phyloP scores from a whole-genome alignment of 2,113 vertebrate species.

The Daubentonia madagascariensis region DNA sequence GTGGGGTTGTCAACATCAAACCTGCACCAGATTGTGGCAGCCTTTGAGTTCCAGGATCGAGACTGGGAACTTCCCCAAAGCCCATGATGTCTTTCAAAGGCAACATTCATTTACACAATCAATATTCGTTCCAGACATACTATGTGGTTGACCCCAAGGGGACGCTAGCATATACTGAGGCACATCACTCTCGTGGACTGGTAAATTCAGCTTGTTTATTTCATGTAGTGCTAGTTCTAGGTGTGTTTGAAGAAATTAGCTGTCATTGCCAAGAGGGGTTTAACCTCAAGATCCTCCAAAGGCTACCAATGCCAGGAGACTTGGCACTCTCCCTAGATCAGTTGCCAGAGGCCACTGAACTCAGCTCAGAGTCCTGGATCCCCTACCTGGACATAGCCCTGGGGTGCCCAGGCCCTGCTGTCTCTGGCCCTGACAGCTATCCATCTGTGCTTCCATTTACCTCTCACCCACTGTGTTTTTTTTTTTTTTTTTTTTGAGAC shows the following conservation, averaged over 20 bases:
- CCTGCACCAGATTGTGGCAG: neutral
- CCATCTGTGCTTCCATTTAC: neutral
- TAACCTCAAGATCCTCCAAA: neutral
- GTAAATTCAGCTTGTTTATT: neutral
- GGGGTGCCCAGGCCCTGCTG: neutral
- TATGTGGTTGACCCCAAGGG: neutral
- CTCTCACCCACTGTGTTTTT: neutral
- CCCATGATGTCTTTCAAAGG: neutral
- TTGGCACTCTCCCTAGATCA: neutral
- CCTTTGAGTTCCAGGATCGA: constrained; percentile 32
- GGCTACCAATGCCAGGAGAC: neutral
- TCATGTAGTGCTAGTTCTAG: neutral
- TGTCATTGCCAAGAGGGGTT: neutral
- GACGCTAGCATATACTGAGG: neutral
- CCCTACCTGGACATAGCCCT: neutral
- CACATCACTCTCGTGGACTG: neutral
- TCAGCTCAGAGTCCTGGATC: neutral
- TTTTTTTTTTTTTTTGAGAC: neutral
- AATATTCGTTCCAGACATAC: neutral
- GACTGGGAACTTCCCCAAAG: neutral
- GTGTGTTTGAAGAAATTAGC: neutral
- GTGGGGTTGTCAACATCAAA: neutral
- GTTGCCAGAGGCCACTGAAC: neutral
- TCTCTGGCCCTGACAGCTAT: neutral
- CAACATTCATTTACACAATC: neutral